These are phyloP conservation scores for Pterois miles DNA, from an alignment of 2,797 vertebrate genomes.

Conservation along the genomic window DNA sequence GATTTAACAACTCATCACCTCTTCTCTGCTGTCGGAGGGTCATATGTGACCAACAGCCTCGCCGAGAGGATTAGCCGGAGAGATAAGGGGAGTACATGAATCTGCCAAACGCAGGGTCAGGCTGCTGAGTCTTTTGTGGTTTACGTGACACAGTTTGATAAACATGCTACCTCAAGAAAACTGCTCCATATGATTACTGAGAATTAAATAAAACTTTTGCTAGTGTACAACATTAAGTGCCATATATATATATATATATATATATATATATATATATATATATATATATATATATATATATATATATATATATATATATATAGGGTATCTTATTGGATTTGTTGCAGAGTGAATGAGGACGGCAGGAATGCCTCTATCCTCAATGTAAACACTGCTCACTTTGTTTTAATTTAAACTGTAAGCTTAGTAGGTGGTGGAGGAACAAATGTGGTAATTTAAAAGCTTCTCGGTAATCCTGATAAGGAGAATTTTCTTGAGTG, in stretches of 20 bases:
- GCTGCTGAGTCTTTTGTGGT: slow-evolving; percentile 10
- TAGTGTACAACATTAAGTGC: neutral
- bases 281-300: too few relatives aligned
- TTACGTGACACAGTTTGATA: slow-evolving; percentile 19
- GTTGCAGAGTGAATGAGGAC: slow-evolving; percentile 18
- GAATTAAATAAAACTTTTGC: slow-evolving; percentile 2
- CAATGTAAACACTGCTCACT: slow-evolving; percentile 40
- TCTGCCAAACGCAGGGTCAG: slow-evolving; percentile 32
- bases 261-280: too few relatives aligned
- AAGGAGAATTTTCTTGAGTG: slow-evolving; percentile 60
- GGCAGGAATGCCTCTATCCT: slow-evolving; percentile 30
- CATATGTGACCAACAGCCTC: slow-evolving; percentile 48
- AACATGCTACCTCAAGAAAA: neutral
- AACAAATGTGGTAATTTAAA: slow-evolving; percentile 48
- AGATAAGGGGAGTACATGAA: slow-evolving; percentile 28
- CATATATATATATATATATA: too few relatives aligned
- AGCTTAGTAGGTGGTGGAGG: slow-evolving; percentile 29
- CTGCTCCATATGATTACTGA: neutral
- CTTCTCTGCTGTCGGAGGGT: slow-evolving; percentile 66
- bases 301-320: too few relatives aligned
- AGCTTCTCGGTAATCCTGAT: slow-evolving; percentile 61
- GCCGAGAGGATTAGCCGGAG: slow-evolving; percentile 52
- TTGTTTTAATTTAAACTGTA: slow-evolving; percentile 56
- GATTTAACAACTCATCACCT: slow-evolving; percentile 82
- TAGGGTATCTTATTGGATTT: slow-evolving; percentile 22